Evolutionary conservation across 2,797 vertebrate genomes (phyloP).

Genomic region (Chloroceryle amazona): DNA sequence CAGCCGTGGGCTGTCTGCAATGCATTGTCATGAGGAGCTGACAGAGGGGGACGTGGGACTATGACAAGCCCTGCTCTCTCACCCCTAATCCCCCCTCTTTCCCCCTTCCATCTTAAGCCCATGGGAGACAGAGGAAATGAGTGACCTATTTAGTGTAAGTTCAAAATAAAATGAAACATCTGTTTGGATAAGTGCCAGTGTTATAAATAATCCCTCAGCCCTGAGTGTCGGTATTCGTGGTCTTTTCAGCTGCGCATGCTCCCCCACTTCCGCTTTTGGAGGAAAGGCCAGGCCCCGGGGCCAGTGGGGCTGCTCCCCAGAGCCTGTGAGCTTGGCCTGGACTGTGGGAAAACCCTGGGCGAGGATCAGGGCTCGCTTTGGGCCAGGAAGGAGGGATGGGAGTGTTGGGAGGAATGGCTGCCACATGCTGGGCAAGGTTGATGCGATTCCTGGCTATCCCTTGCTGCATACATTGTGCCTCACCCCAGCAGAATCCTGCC

Average conservation of each 20-base stretch:
- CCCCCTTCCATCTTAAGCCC: constrained; percentile 48
- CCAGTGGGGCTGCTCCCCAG: not conserved
- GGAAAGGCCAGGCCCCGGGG: not conserved
- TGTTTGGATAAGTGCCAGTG: constrained; percentile 81
- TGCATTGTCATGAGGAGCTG: not conserved
- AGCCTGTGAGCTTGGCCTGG: constrained; percentile 24
- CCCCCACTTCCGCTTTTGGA: not conserved
- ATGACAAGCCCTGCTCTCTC: constrained; percentile 2
- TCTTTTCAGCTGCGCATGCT: not conserved
- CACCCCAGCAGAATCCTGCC: fast-evolving
- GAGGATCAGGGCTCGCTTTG: not conserved
- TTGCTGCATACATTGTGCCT: fast-evolving
- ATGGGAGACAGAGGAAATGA: constrained; percentile 73
- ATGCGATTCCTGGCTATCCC: not conserved
- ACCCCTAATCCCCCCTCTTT: not conserved
- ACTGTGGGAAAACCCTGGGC: constrained; percentile 75
- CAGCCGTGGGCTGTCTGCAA: fast-evolving
- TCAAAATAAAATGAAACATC: constrained; percentile 85
- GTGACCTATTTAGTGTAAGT: constrained; percentile 76
- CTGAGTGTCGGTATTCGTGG: constrained; percentile 29
- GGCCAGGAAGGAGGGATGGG: not conserved
- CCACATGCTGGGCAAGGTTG: fast-evolving
- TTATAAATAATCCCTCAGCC: constrained; percentile 81
- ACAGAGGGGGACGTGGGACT: constrained; percentile 11
- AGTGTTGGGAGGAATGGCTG: not conserved